Percentiles rank a stretch among this genome's conserved stretches.
Conservation (phyloP, 2,888 invertebrate genomes). For the Stenoptilia bipunctidactyla region DNA sequence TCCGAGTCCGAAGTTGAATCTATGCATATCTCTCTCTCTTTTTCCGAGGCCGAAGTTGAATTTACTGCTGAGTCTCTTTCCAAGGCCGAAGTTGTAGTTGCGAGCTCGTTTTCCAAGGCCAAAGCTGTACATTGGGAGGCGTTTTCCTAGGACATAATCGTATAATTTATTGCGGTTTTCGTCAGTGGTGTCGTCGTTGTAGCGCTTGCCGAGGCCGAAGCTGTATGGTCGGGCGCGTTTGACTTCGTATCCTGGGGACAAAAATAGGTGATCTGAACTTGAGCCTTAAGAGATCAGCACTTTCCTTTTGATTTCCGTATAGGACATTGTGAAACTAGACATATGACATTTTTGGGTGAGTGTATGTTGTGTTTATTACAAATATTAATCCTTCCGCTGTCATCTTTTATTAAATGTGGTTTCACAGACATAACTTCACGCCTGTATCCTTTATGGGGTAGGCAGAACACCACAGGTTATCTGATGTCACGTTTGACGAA, state of each 20-base stretch:
- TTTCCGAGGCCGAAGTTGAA: slow-evolving; percentile 73
- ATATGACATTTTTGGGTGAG: too few relatives aligned
- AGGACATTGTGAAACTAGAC: too few relatives aligned
- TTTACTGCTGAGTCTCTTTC: slow-evolving; percentile 59
- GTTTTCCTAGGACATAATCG: slow-evolving; percentile 59
- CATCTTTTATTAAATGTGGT: too few relatives aligned
- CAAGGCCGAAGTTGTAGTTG: slow-evolving; percentile 69
- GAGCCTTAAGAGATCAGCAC: too few relatives aligned
- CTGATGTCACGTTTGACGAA: too few relatives aligned
- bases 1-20: slow-evolving; percentile 71
- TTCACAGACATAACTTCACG: too few relatives aligned
- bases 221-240: slow-evolving; percentile 77
- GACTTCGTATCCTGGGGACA: slow-evolving; percentile 36
- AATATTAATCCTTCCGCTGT: too few relatives aligned
- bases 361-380: too few relatives aligned
- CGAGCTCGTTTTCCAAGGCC: slow-evolving; percentile 61
- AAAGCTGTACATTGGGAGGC: slow-evolving; percentile 57
- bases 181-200: slow-evolving; percentile 35
- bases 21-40: slow-evolving; percentile 58
- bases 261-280: too few relatives aligned
- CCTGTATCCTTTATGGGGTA: too few relatives aligned
- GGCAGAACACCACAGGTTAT: too few relatives aligned
- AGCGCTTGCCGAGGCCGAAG: slow-evolving; percentile 79
- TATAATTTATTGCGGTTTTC: slow-evolving; percentile 52
- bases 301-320: too few relatives aligned